Base-by-base conservation (phyloP, 2,797 vertebrate species). In the Holocentrus rufus region DNA sequence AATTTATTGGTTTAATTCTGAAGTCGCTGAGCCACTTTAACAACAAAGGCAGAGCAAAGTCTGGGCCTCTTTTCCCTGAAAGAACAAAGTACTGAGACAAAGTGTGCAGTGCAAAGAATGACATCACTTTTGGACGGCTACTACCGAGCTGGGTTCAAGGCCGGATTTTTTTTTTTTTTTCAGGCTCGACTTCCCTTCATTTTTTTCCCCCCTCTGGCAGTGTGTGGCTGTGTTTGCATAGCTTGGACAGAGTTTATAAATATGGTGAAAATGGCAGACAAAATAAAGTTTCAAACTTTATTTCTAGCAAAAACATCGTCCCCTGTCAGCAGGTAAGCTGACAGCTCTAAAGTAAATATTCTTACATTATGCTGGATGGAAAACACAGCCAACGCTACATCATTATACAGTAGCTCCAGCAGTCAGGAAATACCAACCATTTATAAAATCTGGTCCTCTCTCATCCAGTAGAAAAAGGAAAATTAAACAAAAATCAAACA, bases 91-190 rank as follows among this genome's bases (percentile, higher is more conserved):
- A 73, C 79, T 59, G 81, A 90, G 88, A 90, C 84, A 89, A 89
- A 88, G 80, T 85, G 81, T 88, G 88, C 87, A 89, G 82, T 62
- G 85, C 81, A 83, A 76, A 83, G 80, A 66, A 92, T 93, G 89
- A 93, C 90, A 86, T 93, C 88, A 93, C 82, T 82, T 76, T 90
- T 92, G 91, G 91, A 93, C 73, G 67, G 75, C 49, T 54, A 80
- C 74, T 80, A 73, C 69, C 27, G 65, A 81, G 79, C 72, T 74
- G 73, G 77, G 83, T 87, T 90, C 84, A 89, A 89, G 85, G 77
- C 77, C 74, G 79, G 22, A 77, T 77, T 82, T 83, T 62, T 85
- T 79, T 82, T 74, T 76, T 27, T 58, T 74, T 69, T 74, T n/a
- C 60, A 55, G 66, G 60, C 66, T 83, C 7, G 4, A 77, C 69